Conservation (phyloP, 2,888 invertebrate species). For the Drosophila kuntzei region DNA sequence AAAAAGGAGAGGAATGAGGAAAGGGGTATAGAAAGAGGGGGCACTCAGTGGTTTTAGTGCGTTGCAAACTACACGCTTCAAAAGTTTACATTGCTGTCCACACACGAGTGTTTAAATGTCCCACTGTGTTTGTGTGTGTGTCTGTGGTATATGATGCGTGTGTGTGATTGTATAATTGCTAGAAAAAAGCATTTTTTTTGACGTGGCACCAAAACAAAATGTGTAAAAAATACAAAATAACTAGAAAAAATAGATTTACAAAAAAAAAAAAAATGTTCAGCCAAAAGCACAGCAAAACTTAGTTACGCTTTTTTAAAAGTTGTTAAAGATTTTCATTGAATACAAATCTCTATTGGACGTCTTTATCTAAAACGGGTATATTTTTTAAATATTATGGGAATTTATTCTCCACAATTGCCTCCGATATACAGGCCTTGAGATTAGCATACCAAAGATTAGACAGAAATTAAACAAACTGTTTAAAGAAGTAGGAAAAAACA, state of each 20-base stretch:
- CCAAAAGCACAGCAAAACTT: neutral
- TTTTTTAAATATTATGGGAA: neutral
- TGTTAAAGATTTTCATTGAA: neutral
- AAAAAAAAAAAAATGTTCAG: neutral
- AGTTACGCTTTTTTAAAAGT: neutral
- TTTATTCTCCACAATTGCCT: neutral
- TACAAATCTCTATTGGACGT: neutral
- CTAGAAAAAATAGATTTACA: neutral
- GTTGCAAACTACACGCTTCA: constrained; percentile 57
- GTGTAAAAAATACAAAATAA: constrained; percentile 1
- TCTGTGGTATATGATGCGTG: neutral
- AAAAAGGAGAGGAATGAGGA: neutral
- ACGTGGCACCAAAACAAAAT: constrained; percentile 9
- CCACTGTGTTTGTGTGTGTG: neutral
- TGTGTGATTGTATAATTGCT: constrained; percentile 60
- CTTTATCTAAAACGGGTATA: neutral
- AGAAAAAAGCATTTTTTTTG: constrained; percentile 20
- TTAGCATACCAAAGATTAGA: too few relatives aligned
- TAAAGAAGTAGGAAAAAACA: neutral
- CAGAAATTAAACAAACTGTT: neutral
- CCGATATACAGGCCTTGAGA: too few relatives aligned
- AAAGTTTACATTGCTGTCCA: constrained; percentile 41
- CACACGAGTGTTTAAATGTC: constrained; percentile 14
- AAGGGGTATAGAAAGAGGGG: neutral
- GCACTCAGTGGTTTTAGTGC: constrained; percentile 36